phyloP scores from a whole-genome alignment of 92 coral and sea anemone species.

The Porites divaricata region DNA sequence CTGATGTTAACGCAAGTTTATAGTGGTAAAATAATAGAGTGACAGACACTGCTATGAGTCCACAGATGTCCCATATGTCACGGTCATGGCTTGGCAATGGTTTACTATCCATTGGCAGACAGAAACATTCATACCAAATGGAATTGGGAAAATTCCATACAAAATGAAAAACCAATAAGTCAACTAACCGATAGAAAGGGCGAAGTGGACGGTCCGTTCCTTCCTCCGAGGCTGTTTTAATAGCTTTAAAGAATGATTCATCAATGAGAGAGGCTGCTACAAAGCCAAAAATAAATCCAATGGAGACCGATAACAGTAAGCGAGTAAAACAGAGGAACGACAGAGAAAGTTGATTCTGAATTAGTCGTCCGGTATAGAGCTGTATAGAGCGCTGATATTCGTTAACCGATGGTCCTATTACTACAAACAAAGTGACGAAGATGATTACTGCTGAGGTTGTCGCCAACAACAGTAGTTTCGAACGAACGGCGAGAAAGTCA shows the following conservation, averaged over 20 bases:
- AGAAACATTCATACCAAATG: no score
- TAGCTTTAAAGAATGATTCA: not conserved
- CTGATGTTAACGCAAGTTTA: not conserved
- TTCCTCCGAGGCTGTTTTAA: not conserved
- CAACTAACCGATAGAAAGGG: not conserved
- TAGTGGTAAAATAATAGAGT: not conserved
- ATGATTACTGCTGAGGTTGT: not conserved
- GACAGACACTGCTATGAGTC: not conserved
- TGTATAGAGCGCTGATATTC: not conserved
- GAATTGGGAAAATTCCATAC: not conserved
- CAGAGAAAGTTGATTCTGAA: not conserved
- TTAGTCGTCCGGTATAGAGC: not conserved
- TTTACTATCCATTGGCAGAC: no score
- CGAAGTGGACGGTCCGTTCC: not conserved
- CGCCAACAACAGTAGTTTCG: not conserved
- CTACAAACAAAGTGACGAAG: not conserved
- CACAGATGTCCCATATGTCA: not conserved
- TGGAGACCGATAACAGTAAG: not conserved
- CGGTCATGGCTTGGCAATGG: no score
- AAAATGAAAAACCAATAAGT: not conserved
- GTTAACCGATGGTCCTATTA: not conserved
- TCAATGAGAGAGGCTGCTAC: not conserved
- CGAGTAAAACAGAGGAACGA: not conserved
- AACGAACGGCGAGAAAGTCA: not conserved
- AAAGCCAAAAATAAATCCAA: slow-evolving; percentile 21